These are phyloP conservation scores for Hipposideros larvatus DNA, from an alignment of 2,797 vertebrate genomes.

Conservation along the genomic window DNA sequence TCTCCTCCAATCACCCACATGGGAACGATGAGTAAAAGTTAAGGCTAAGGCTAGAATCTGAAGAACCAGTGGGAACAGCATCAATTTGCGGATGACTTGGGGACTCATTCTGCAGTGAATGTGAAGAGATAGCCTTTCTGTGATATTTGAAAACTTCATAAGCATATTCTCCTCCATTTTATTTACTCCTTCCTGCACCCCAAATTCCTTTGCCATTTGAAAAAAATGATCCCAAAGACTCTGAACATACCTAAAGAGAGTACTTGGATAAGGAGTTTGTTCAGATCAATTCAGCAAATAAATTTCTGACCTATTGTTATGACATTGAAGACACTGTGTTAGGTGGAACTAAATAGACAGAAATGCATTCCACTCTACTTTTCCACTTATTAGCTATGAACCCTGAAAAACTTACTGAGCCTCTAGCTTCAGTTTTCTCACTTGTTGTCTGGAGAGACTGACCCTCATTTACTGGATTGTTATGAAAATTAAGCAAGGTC, in stretches of 20 bases:
- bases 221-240: not conserved
- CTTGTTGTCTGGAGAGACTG: not conserved
- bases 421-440: constrained; percentile 15
- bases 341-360: not conserved
- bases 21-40: not conserved
- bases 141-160: not conserved
- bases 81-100: not conserved
- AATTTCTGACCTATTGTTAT: not conserved
- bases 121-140: not conserved
- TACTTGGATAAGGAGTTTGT: not conserved
- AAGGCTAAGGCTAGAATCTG: not conserved
- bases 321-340: not conserved
- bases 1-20: not conserved
- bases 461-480: not conserved
- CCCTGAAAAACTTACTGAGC: not conserved
- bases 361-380: not conserved
- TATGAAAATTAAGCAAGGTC: not conserved
- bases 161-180: not conserved
- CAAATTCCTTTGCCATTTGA: not conserved
- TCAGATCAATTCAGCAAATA: not conserved
- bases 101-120: not conserved
- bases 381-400: not conserved
- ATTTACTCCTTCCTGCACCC: not conserved
- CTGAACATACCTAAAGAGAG: not conserved
- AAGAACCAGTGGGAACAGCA: not conserved